Conservation (phyloP, 2,888 invertebrate species). For the Serripes groenlandicus region DNA sequence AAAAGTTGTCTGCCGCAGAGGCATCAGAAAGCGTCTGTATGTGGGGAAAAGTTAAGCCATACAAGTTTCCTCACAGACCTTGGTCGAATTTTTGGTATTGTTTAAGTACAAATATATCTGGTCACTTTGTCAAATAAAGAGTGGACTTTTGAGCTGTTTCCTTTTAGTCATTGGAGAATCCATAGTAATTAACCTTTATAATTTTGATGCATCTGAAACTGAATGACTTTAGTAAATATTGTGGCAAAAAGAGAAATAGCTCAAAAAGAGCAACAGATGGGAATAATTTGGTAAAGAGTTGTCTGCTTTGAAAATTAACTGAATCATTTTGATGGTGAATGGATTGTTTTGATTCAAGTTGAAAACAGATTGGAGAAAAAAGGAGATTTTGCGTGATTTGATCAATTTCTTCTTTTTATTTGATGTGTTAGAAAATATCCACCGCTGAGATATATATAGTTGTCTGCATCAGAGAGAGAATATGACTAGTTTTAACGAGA, state of each 20-base stretch:
- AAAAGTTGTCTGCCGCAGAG: no score
- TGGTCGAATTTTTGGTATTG: neutral
- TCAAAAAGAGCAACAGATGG: neutral
- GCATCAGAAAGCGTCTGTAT: no score
- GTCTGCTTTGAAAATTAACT: no score
- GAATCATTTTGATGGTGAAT: no score
- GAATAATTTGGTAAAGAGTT: no score
- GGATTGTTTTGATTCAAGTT: neutral
- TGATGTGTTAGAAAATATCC: neutral
- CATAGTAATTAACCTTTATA: neutral
- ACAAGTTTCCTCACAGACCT: no score
- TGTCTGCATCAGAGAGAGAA: no score
- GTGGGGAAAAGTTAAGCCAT: no score
- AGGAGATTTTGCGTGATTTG: neutral
- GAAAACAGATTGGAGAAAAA: neutral
- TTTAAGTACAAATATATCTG: conserved; percentile 3
- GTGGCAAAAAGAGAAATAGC: neutral
- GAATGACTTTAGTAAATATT: neutral
- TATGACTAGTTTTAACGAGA: no score
- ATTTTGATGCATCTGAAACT: neutral
- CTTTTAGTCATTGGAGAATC: no score
- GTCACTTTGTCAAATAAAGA: neutral
- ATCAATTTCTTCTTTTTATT: neutral
- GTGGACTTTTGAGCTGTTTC: no score
- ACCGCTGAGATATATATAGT: neutral